Base-by-base conservation (phyloP, 1,140 invertebrate genomes). In the Bombus impatiens region DNA sequence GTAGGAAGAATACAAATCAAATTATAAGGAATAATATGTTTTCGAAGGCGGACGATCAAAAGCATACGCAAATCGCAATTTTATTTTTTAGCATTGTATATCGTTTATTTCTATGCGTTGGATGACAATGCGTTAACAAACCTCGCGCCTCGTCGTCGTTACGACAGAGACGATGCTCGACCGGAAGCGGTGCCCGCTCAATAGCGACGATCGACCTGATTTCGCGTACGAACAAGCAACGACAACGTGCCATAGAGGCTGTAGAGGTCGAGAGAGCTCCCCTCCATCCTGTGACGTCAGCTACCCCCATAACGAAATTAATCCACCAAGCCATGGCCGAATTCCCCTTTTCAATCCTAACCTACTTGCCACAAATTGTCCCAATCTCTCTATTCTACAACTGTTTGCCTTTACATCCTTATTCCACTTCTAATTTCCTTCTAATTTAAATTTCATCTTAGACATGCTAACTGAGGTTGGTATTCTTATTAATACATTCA, bases 141-240 rank as follows among this genome's bases (percentile, higher is more conserved):
- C 22, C 44, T 74, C n/a, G 42, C 67, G 37, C 28, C 35, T n/a
- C 22, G 78, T 68, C 15, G 8, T 6, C 22, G 62, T 32, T 25
- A 40, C 37, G 79, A 25, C 22, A 53, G 70, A 77, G 70, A 78
- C 37, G 76, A 78, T 87, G 72, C 65, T 59, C 70, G 80, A 84
- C 65, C 62, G 71, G 77, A 88, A 88, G 82, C 65, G 57, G 76
- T 47, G 74, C 57, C 1, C 32, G 86, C 78, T 85, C 87, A 67
- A 88, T 88, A 88, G 65, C 78, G 78, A 65, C 71, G 87, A 80
- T 84, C 86, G 87, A 88, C 86, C 86, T 87, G 82, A 88, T 88
- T 87, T 80, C 72, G 47, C 44, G 65, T 77, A 67, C 82, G 62
- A 76, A 81, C 86, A 67, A 72, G 71, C 57, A 80, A 37, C 67